phyloP scores from a whole-genome alignment of 2,113 vertebrate species.

The Murina feae region DNA sequence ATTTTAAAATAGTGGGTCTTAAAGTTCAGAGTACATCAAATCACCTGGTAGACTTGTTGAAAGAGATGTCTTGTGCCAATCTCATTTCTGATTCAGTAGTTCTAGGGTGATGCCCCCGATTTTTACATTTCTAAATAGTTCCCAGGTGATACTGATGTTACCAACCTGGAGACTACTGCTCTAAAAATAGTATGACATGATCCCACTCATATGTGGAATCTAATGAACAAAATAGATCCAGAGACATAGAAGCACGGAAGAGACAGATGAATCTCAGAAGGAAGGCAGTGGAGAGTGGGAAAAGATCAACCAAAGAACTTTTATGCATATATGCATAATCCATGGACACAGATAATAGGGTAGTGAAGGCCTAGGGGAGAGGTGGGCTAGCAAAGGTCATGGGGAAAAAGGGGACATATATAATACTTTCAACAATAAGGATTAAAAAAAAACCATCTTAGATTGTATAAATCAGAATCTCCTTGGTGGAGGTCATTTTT shows the following conservation, averaged over 20 bases:
- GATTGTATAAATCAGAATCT: conserved; percentile 18
- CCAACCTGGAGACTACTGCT: background rate
- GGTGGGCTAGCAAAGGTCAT: too few relatives aligned
- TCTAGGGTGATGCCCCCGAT: background rate
- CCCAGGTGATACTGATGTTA: background rate
- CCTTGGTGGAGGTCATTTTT: background rate
- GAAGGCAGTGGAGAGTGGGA: too few relatives aligned
- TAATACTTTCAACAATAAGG: too few relatives aligned
- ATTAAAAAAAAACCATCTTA: background rate
- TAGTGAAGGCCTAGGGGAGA: too few relatives aligned
- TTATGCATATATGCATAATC: too few relatives aligned
- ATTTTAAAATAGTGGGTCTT: conserved; percentile 19
- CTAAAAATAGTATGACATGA: background rate
- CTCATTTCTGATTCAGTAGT: conserved; percentile 19
- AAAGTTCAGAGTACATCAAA: background rate
- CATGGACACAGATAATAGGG: too few relatives aligned
- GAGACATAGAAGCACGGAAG: too few relatives aligned
- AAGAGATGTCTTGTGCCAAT: background rate
- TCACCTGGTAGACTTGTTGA: background rate
- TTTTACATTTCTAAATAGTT: conserved; percentile 47
- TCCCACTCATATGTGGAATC: too few relatives aligned
- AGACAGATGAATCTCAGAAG: too few relatives aligned
- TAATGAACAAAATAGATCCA: too few relatives aligned
- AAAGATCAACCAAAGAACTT: too few relatives aligned
- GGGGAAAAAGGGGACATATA: too few relatives aligned